Evolutionary conservation across 2,113 vertebrate genomes (phyloP).

Genomic region (Paedocypris sp.): DNA sequence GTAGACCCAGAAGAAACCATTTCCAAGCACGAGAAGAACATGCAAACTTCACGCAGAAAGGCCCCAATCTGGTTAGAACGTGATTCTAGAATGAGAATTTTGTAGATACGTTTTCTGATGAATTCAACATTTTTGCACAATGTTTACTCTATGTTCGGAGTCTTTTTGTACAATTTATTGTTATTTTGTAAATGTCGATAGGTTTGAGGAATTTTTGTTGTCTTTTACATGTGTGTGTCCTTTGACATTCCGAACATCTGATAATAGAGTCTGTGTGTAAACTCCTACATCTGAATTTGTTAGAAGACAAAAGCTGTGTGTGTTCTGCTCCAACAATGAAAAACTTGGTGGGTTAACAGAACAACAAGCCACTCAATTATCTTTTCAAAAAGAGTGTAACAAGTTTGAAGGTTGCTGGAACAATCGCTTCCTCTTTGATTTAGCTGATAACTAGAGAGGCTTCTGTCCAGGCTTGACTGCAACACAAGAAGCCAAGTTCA

Average conservation of each 20-base stretch:
- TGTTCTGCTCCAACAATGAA: background rate
- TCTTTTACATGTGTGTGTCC: background rate
- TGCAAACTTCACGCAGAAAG: too few relatives aligned
- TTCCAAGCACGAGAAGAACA: too few relatives aligned
- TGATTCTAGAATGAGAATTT: too few relatives aligned
- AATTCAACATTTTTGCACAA: too few relatives aligned
- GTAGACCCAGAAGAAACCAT: too few relatives aligned
- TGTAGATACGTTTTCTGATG: too few relatives aligned
- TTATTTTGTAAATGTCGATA: too few relatives aligned
- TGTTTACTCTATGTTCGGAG: too few relatives aligned
- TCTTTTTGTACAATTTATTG: too few relatives aligned
- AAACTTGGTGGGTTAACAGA: background rate
- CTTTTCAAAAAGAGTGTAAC: background rate
- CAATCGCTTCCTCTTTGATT: conserved; percentile 9
- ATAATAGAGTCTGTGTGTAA: background rate
- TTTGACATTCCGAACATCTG: background rate
- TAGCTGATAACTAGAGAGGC: conserved; percentile 17
- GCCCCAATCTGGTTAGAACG: too few relatives aligned
- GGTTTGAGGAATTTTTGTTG: too few relatives aligned
- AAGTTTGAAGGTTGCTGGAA: background rate
- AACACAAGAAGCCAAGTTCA: background rate
- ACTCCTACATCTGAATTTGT: background rate
- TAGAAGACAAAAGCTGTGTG: background rate
- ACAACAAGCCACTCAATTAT: background rate
- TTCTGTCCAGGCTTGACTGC: conserved; percentile 13